Evolutionary conservation across 2,113 vertebrate species (phyloP), one percentile per base, ranked within the genome.

Genomic region (Cavia porcellus): DNA sequence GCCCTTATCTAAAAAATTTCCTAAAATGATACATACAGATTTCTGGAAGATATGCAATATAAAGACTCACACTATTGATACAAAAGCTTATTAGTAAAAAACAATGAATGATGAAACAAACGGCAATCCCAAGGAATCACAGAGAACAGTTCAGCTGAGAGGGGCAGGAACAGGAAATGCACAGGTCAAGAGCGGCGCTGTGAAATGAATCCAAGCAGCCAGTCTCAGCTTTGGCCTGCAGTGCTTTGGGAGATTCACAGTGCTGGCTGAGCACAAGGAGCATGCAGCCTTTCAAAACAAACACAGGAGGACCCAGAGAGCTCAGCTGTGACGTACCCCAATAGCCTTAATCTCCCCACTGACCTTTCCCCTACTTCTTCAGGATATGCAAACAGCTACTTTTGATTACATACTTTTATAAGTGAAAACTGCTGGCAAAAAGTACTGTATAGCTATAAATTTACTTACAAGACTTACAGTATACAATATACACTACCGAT

Each of bases 21-120:
- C 72, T 91, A 66, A 82, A 93, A 95, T 77, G 32, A 86, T 47
- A 93, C 3, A 93, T 25, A 83, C 28, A 94, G 42, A 68, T 47
- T 64, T 96, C 55, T 94, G 35, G 47, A 89, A 70, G 50, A 57
- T 45, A 42, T 52, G 24, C 42, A 22, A 72, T 72, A 95, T 32
- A 89, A 75, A 84, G 28, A 57, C 1, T 92, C 50, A 85, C 1
- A 82, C 0, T 86, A 55, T 88, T 55, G 2, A 91, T 52, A 3
- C 12, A 91, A 96, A 96, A 89, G 17, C 50, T 57, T 7, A 89
- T 12, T 42, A 75, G 59, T 57, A 50, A 3, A 55, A 84, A 93
- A 91, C 50, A 47, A 85, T 24, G 4, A 89, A 90, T 19, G 72
- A 85, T 4, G 0, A 35, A 24, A 86, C 45, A 92, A 80, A 92